These are phyloP conservation scores for Helostoma temminkii DNA, from an alignment of 2,797 vertebrate genomes.

Conservation along the genomic window DNA sequence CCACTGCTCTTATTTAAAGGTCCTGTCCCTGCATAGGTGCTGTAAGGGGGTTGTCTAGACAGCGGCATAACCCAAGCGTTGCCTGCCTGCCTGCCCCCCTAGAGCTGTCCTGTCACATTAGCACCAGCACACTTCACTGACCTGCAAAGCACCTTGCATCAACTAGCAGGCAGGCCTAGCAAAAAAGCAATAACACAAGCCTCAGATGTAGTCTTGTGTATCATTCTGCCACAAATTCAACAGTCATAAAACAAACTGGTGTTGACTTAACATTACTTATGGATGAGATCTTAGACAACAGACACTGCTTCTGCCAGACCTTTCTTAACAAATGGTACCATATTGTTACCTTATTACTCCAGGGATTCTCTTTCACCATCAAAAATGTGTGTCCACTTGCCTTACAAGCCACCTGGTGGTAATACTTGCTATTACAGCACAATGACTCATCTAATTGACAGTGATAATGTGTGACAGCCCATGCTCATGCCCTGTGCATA, in stretches of 20 bases:
- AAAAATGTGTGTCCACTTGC: constrained; percentile 17
- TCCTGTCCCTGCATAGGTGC: constrained; percentile 61
- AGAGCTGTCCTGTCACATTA: constrained; percentile 81
- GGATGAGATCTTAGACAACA: constrained; percentile 11
- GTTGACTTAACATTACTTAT: background rate
- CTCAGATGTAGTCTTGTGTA: constrained; percentile 20
- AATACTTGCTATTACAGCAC: constrained; percentile 43
- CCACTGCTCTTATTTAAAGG: constrained; percentile 68
- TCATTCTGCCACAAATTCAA: constrained; percentile 8
- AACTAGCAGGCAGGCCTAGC: constrained; percentile 39
- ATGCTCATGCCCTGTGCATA: constrained; percentile 5
- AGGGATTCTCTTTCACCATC: constrained; percentile 14
- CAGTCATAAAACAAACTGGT: constrained; percentile 6
- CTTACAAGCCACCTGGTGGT: constrained; percentile 58
- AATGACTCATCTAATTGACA: constrained; percentile 62
- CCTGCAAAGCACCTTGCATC: constrained; percentile 64
- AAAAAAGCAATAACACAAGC: constrained; percentile 2
- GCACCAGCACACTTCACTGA: constrained; percentile 68
- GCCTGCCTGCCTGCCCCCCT: constrained; percentile 58
- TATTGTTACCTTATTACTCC: constrained; percentile 20
- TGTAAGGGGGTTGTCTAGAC: constrained; percentile 76
- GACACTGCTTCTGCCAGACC: background rate
- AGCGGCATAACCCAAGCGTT: constrained; percentile 59
- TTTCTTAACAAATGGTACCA: constrained; percentile 14
- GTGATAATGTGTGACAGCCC: constrained; percentile 34